Base-by-base conservation (phyloP, 2,888 invertebrate genomes). In the Palloptera scutellata region DNA sequence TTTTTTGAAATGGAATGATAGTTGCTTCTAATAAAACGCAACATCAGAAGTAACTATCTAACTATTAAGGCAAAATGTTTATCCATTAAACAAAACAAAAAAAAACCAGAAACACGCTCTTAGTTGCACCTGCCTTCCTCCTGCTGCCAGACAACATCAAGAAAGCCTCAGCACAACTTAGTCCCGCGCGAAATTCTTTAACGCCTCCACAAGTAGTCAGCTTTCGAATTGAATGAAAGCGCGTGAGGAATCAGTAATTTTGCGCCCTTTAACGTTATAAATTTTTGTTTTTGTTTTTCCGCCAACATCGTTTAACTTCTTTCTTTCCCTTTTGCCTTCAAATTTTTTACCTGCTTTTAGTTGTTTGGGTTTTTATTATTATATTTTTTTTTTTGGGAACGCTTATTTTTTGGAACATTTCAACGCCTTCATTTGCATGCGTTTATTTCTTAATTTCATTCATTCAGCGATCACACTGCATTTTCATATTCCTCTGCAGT, bases 341-440 rank as follows among this genome's bases (percentile, higher is more conserved):
- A 15, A 48, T 2, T 15, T 48, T 48, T 48, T 12, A 17, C 43
- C 40, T 12, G 15, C 51, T 11, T 40, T 40, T 51, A 13, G 3
- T 51, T 1, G 17, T 41, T 8, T 52, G 19, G 11, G 11, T 10
- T n/a, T 61, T 61, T 12, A n/a, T 20, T 42, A 30, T 53, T 40
- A 12, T n/a, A 43, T 45, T 19, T 20, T 52, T 17, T 40, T 45
- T 52, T 17, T 15, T 41, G 30, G 61, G 70, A 67, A 11, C 55
- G 74, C 17, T 12, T 10, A n/a, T 53, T 20, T 45, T 10, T 13
- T 63, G 30, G 73, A 70, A 74, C 79, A 78, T 80, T 79, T 79
- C 78, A 80, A 79, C 78, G 80, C 78, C 77, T 78, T 80, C 80
- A 80, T 79, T 79, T 79, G 79, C 81, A 80, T 80, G 76, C 77